phyloP scores from a whole-genome alignment of 2,113 vertebrate species.

The Malaclemys terrapin region DNA sequence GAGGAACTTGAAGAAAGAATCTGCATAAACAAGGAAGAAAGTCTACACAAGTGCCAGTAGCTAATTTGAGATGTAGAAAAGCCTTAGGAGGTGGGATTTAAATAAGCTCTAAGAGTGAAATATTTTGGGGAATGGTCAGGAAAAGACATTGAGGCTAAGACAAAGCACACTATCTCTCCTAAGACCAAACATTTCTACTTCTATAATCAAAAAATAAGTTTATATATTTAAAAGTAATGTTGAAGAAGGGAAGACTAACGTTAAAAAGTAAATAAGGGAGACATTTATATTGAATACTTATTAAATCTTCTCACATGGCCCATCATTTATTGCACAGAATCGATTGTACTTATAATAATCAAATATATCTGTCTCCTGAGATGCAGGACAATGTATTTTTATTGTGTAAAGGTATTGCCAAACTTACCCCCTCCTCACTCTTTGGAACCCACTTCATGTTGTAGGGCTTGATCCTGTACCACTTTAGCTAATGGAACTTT shows the following conservation, averaged over 20 bases:
- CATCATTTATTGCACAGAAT: background rate
- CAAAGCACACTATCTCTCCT: background rate
- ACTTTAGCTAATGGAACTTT: background rate
- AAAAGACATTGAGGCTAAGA: background rate
- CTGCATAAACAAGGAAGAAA: background rate
- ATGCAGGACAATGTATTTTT: background rate
- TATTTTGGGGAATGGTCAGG: background rate
- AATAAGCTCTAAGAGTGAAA: background rate
- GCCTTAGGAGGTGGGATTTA: background rate
- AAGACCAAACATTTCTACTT: background rate
- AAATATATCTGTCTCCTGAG: background rate
- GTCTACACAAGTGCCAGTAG: background rate
- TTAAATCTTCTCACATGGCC: constrained; percentile 11
- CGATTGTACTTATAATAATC: background rate
- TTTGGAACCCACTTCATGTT: background rate
- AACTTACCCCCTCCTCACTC: too few relatives aligned
- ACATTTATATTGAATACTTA: background rate
- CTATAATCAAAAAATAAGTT: background rate
- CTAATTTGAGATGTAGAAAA: background rate
- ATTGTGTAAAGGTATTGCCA: background rate
- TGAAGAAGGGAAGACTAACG: constrained; percentile 14
- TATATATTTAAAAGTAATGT: constrained; percentile 2
- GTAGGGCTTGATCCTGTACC: background rate
- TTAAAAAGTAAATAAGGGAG: constrained; percentile 9
- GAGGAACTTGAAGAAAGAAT: background rate